Conservation (phyloP, 1,140 invertebrate species). For the Heliconius hewitsoni region DNA sequence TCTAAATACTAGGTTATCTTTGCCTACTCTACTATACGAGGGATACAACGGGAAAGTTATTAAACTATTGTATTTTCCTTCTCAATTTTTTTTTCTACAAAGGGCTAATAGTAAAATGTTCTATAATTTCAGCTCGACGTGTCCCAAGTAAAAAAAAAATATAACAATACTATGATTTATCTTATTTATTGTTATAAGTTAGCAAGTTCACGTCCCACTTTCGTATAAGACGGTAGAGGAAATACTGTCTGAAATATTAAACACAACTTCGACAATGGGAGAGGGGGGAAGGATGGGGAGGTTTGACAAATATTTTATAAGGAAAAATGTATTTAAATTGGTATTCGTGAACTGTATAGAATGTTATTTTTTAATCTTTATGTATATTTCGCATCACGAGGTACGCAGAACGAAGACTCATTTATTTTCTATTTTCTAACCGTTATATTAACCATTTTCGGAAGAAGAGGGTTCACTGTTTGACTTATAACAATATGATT, state of each 20-base stretch:
- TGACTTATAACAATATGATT: too few species aligned
- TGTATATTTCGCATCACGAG: not conserved
- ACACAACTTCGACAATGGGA: not conserved
- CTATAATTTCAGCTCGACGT: not conserved
- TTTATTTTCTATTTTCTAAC: not conserved
- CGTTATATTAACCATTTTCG: not conserved
- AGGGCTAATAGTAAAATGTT: too few species aligned
- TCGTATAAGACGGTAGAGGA: not conserved
- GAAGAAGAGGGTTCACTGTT: too few species aligned
- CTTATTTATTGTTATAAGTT: slow-evolving; percentile 11
- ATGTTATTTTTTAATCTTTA: slow-evolving; percentile 9
- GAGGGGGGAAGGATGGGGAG: not conserved
- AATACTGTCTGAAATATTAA: not conserved
- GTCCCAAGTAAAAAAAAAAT: not conserved
- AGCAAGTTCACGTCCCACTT: not conserved
- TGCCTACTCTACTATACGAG: too few species aligned
- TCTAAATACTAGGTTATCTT: too few species aligned
- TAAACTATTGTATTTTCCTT: too few species aligned
- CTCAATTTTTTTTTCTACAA: too few species aligned
- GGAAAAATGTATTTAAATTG: slow-evolving; percentile 14
- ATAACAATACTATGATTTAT: not conserved
- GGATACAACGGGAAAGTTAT: too few species aligned
- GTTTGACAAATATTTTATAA: not conserved
- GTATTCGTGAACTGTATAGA: not conserved
- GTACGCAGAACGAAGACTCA: not conserved